These are phyloP conservation scores for Nanger granti DNA, from an alignment of 2,113 vertebrate species.

Conservation along the genomic window DNA sequence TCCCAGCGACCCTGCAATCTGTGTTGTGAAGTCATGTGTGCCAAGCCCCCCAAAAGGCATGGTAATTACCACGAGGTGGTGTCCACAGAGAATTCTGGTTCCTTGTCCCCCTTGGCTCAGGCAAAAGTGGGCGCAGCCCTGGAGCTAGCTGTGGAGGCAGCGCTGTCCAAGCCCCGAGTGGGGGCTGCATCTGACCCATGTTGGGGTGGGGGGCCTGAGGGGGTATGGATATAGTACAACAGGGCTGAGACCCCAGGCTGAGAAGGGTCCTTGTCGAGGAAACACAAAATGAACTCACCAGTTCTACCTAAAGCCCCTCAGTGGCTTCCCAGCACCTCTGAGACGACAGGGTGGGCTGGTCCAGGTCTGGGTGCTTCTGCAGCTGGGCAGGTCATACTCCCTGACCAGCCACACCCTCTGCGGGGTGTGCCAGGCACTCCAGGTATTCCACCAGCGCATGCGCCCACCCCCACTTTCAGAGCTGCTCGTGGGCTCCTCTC, in stretches of 20 bases:
- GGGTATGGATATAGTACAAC: background rate
- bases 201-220: too few relatives aligned
- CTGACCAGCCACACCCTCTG: background rate
- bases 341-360: background rate
- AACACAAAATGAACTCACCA: background rate
- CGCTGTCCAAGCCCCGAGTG: background rate
- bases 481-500: background rate
- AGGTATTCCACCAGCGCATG: background rate
- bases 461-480: background rate
- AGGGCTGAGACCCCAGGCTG: background rate
- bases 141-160: background rate
- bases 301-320: background rate
- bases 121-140: background rate
- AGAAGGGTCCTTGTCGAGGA: background rate
- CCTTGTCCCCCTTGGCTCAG: background rate
- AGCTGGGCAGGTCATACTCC: background rate
- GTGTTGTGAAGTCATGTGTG: background rate
- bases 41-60: background rate
- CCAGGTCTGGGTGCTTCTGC: background rate
- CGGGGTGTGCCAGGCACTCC: background rate
- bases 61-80: background rate
- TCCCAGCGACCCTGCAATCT: background rate
- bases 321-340: background rate
- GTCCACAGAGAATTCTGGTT: background rate
- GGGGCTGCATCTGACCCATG: background rate